Evolutionary conservation across 2,888 invertebrate genomes (phyloP).

Genomic region (Drosophila barbarae): DNA sequence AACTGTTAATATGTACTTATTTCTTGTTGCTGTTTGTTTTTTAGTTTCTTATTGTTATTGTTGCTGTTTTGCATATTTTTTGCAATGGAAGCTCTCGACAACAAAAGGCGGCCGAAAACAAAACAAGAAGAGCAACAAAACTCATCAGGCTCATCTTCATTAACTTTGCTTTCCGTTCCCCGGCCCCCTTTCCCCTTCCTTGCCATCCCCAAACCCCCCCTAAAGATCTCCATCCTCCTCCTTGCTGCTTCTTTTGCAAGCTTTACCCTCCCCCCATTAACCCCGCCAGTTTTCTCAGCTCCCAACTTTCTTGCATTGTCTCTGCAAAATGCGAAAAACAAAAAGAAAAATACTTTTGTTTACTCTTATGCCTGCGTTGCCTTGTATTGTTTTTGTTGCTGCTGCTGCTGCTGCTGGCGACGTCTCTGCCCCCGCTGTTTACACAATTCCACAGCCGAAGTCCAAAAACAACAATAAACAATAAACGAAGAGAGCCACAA

Average conservation of each 20-base stretch:
- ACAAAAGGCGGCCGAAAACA: conserved; percentile 62
- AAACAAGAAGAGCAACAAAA: conserved; percentile 50
- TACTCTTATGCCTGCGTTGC: conserved; percentile 69
- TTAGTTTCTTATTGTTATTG: conserved; percentile 31
- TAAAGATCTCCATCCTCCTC: conserved; percentile 10
- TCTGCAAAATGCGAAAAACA: conserved; percentile 55
- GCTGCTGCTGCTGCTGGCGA: conserved; percentile 36
- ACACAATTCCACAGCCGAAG: conserved; percentile 70
- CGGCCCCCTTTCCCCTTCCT: conserved; percentile 23
- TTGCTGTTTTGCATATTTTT: conserved; percentile 47
- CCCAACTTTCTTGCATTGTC: conserved; percentile 72
- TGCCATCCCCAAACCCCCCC: neutral
- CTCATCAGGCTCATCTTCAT: conserved; percentile 74
- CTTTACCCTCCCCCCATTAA: conserved; percentile 18
- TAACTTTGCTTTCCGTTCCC: conserved; percentile 63
- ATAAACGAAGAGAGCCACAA: conserved; percentile 41
- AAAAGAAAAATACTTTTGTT: conserved; percentile 64
- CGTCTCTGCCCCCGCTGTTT: conserved; percentile 66
- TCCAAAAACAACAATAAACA: conserved; percentile 52
- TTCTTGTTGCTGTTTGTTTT: conserved; percentile 48
- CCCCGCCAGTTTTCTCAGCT: conserved; percentile 31
- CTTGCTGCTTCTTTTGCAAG: conserved; percentile 9
- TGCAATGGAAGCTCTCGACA: conserved; percentile 62
- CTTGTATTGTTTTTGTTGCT: conserved; percentile 58
- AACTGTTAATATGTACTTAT: neutral